Evolutionary conservation across 2,113 vertebrate species (phyloP).

Genomic region (Phylloscopus whistleri): DNA sequence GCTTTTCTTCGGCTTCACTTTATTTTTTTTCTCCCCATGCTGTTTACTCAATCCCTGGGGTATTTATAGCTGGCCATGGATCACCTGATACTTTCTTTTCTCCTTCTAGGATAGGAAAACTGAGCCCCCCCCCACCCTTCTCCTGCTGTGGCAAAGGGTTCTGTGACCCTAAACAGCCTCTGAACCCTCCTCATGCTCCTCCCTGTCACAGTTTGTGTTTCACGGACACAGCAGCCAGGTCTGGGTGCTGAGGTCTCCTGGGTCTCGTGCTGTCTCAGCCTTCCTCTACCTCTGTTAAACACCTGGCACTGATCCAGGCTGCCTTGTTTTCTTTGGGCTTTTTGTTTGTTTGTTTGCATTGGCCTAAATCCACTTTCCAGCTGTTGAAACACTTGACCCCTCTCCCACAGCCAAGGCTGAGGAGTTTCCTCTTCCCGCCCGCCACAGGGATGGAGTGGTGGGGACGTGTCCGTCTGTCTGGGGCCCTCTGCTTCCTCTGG

Average conservation of each 20-base stretch:
- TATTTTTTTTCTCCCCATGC: background rate
- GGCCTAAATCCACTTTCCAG: background rate
- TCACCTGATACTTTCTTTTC: background rate
- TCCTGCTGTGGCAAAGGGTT: background rate
- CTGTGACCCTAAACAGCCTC: background rate
- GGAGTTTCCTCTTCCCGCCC: background rate
- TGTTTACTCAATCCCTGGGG: background rate
- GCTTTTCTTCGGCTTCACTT: background rate
- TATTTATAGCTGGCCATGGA: slow-evolving; percentile 29
- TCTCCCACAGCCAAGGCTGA: background rate
- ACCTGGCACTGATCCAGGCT: accelerated
- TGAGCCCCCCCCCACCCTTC: accelerated
- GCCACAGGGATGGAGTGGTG: background rate
- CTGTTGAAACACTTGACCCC: background rate
- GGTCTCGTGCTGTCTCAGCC: background rate
- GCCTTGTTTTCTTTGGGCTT: background rate
- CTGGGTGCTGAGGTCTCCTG: background rate
- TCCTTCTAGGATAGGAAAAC: slow-evolving; percentile 32
- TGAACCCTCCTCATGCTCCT: background rate
- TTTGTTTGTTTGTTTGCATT: background rate
- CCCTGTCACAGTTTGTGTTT: background rate
- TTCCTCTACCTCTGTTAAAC: background rate
- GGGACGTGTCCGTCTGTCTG: accelerated
- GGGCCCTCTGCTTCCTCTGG: background rate
- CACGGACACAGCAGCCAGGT: background rate